Evolutionary conservation across 1,140 invertebrate genomes (phyloP).

Genomic region (Drosophila tsacasi): DNA sequence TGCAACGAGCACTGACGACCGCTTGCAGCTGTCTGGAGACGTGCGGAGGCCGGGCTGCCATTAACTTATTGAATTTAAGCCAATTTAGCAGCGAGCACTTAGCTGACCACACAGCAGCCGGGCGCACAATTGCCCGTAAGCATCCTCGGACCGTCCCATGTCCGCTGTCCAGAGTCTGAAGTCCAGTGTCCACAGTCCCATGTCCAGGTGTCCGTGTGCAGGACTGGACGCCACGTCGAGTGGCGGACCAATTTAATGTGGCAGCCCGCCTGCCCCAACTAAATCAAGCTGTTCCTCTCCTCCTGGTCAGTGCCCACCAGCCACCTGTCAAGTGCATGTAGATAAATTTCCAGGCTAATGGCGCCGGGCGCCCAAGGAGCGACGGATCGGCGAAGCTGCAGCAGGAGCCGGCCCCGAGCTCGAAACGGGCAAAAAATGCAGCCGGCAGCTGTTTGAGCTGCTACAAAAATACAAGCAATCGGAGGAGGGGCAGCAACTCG

Average conservation of each 20-base stretch:
- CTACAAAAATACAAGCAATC: conserved; percentile 59
- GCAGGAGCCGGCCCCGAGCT: conserved; percentile 15
- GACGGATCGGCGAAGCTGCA: conserved; percentile 6
- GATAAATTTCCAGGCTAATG: conserved; percentile 77
- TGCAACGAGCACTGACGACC: conserved; percentile 50
- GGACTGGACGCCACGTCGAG: conserved; percentile 54
- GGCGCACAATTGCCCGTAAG: conserved; percentile 64
- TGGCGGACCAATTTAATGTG: conserved; percentile 73
- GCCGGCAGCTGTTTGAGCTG: conserved; percentile 69
- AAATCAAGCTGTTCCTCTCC: conserved; percentile 60
- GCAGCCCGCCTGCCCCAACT: conserved; percentile 51
- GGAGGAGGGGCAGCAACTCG: conserved; percentile 24
- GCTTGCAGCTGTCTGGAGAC: conserved; percentile 55
- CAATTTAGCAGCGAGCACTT: conserved; percentile 71
- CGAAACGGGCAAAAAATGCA: conserved; percentile 45
- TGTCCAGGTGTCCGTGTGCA: conserved; percentile 14
- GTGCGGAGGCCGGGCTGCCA: conserved; percentile 27
- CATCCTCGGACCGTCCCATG: conserved; percentile 18
- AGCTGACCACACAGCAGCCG: conserved; percentile 50
- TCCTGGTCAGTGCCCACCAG: conserved; percentile 17
- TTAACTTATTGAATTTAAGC: conserved; percentile 83
- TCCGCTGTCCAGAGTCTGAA: neutral
- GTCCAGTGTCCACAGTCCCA: conserved; percentile 5
- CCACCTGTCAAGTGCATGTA: conserved; percentile 80
- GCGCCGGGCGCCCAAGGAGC: conserved; percentile 65